A percentile compares a stretch with the other conserved stretches of the same genome.
Evolutionary conservation across 2,113 vertebrate species (phyloP).

Genomic region (Gopherus evgoodei): DNA sequence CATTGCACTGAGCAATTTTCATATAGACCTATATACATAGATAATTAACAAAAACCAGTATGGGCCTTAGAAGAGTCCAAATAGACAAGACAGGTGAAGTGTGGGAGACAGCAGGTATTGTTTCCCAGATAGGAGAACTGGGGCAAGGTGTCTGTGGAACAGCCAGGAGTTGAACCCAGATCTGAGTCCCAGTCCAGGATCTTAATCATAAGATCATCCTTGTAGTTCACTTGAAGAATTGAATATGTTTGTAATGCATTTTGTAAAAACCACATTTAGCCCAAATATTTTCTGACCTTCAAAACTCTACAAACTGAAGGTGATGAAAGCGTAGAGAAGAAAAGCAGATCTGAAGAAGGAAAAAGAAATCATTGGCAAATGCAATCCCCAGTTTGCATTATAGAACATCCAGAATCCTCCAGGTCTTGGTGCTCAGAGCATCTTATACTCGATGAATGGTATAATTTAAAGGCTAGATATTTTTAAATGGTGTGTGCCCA

Average conservation of each 20-base stretch:
- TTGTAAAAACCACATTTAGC: background rate
- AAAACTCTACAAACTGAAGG: background rate
- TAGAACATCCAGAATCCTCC: background rate
- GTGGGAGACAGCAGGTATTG: fast-evolving
- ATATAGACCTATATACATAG: background rate
- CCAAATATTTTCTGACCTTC: background rate
- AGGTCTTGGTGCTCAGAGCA: background rate
- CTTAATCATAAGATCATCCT: background rate
- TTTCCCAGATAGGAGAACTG: background rate
- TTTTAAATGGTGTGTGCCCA: background rate
- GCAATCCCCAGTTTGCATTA: background rate
- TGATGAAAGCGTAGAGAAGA: background rate
- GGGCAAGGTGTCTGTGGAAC: background rate
- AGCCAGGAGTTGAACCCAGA: background rate
- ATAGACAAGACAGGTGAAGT: fast-evolving
- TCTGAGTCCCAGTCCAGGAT: background rate
- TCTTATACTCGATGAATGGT: background rate
- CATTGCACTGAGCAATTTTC: background rate
- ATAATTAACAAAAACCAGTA: background rate
- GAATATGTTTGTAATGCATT: background rate
- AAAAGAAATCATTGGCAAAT: background rate
- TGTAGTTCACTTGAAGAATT: background rate
- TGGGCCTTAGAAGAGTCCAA: background rate
- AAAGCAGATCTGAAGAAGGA: background rate
- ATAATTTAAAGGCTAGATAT: background rate